Evolutionary conservation across 2,113 vertebrate species (phyloP).

Genomic region (Morone chrysops): DNA sequence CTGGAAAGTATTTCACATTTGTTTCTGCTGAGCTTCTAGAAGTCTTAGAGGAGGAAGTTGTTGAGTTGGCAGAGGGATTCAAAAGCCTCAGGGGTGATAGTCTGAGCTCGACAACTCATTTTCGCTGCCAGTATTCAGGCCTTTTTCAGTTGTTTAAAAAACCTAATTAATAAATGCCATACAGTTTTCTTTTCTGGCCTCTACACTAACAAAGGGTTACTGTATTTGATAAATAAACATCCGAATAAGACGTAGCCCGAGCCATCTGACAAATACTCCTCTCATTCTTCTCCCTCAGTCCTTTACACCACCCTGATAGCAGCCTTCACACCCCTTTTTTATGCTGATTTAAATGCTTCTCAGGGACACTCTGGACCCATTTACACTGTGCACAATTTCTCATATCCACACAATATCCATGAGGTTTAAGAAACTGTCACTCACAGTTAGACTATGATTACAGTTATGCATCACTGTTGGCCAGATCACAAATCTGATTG

Average conservation of each 20-base stretch:
- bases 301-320: background rate
- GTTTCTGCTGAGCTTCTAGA: background rate
- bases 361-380: background rate
- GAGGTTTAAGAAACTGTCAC: background rate
- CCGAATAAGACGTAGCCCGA: background rate
- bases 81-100: background rate
- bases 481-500: too few species aligned
- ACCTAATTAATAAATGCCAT: background rate
- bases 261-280: background rate
- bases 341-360: background rate
- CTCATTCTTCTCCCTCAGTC: background rate
- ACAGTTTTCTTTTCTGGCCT: background rate
- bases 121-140: background rate
- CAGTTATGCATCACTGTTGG: background rate
- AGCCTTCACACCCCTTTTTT: background rate
- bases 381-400: background rate
- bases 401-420: background rate
- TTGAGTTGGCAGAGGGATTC: background rate
- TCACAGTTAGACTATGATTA: background rate
- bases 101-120: background rate
- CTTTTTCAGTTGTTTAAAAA: background rate
- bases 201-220: background rate
- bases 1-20: too few species aligned
- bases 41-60: constrained; percentile 2
- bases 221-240: background rate